These are phyloP conservation scores for Meandrina meandrites DNA, from an alignment of 92 coral and sea anemone genomes.

Conservation along the genomic window DNA sequence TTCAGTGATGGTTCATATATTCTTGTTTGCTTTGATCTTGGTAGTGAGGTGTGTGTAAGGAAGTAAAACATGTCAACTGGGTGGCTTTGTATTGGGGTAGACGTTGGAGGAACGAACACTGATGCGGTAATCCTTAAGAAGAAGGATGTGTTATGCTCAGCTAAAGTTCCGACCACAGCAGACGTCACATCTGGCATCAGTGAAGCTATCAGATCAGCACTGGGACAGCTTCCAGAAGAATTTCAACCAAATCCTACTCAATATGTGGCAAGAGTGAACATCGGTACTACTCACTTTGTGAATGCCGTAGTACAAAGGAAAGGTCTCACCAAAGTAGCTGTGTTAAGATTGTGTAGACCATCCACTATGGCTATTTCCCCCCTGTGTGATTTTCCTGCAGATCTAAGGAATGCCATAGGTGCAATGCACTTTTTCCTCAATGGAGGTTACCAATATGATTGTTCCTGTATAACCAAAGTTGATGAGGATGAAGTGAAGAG, in stretches of 20 bases:
- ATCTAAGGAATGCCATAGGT: constrained; percentile 63
- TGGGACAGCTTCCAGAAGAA: constrained; percentile 57
- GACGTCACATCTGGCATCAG: constrained; percentile 83
- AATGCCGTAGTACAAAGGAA: constrained; percentile 92
- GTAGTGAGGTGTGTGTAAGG: too few species aligned
- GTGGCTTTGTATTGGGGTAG: constrained; percentile 86
- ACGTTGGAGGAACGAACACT: constrained; percentile 99
- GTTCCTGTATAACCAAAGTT: constrained; percentile 54
- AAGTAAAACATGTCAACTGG: constrained; percentile 37
- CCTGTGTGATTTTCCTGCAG: constrained; percentile 86
- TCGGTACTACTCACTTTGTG: constrained; percentile 97
- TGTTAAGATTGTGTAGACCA: constrained; percentile 90
- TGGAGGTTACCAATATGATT: constrained; percentile 88
- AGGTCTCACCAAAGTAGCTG: constrained; percentile 76
- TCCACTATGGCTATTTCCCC: constrained; percentile 86
- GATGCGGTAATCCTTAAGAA: constrained; percentile 84
- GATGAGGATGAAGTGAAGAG: constrained; percentile 71
- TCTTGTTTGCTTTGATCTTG: too few species aligned
- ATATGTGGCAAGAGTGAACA: constrained; percentile 76
- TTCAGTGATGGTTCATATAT: too few species aligned
- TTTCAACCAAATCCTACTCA: constrained; percentile 61
- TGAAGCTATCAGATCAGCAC: constrained; percentile 69
- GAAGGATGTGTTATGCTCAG: constrained; percentile 62
- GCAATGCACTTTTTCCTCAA: constrained; percentile 75
- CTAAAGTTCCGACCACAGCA: constrained; percentile 83